Base-by-base conservation (phyloP, 2,113 vertebrate species). In the Calonectris borealis region DNA sequence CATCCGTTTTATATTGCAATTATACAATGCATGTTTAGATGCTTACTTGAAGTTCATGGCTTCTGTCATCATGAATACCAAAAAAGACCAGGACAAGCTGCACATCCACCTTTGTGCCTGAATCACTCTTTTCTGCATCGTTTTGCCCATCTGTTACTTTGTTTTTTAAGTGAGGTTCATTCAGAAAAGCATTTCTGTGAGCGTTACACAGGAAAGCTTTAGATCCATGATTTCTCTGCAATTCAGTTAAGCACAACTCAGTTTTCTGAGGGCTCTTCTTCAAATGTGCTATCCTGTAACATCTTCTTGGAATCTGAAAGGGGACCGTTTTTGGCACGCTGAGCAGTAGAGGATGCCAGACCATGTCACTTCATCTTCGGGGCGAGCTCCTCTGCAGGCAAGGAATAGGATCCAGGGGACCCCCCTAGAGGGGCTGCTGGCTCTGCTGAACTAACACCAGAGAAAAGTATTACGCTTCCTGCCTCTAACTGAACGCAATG, bases 31-130 rank as follows among this genome's bases (percentile, higher is more conserved):
- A 94, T 95, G 94, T 87, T 96, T 76, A 57, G 73, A 84, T 83
- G 86, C 95, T 94, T 80, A 93, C 79, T 92, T 91, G 93, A 85
- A 96, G 66, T 66, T 90, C 81, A 85, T 72, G 83, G 90, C 83
- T 96, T 94, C 78, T 95, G 51, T 96, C 62, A 75, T 61, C 91
- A 90, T 26, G 20, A 91, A 86, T 92, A 96, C 78, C 94, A 96
- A 94, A 96, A 88, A 80, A 71, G 46, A 69, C 32, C 61, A 90
- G 78, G 78, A 79, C 31, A 93, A 93, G 69, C 79, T 75, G 52
- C 88, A 71, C 92, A 71, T 87, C 71, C 78, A 88, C 93, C 96
- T 95, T 93, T 80, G 94, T 95, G 88, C 92, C 89, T 95, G 69
- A 68, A 66, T 78, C 86, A 54, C 62, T 60, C 60, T 62, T 85